Conservation (phyloP, 2,113 vertebrate genomes). For the Heterocephalus glaber region DNA sequence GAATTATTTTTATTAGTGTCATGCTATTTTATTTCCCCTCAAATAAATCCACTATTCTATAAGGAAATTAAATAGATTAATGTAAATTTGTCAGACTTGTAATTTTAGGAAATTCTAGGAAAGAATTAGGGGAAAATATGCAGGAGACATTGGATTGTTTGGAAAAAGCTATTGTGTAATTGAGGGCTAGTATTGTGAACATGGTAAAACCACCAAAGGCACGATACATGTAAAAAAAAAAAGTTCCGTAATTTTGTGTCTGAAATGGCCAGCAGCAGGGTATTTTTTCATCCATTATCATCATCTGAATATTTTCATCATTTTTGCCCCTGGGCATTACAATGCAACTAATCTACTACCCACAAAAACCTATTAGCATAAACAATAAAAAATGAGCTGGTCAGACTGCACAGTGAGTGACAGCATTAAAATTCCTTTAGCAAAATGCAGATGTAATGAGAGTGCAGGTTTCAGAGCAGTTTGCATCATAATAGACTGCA, state of each 20-base stretch:
- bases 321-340: conserved; percentile 64
- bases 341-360: conserved; percentile 70
- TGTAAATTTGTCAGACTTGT: conserved; percentile 41
- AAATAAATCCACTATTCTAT: background rate
- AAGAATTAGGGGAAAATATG: conserved; percentile 40
- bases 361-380: conserved; percentile 78
- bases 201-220: conserved; percentile 28
- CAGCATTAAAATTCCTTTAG: conserved; percentile 65
- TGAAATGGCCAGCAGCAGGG: conserved; percentile 26
- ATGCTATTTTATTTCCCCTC: conserved; percentile 32
- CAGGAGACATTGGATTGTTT: background rate
- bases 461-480: conserved; percentile 21
- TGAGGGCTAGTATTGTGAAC: background rate
- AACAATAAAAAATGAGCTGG: conserved; percentile 76
- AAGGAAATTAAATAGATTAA: conserved; percentile 52
- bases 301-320: conserved; percentile 71
- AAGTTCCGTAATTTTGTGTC: background rate
- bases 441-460: conserved; percentile 60
- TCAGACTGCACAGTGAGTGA: conserved; percentile 12
- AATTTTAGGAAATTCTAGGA: conserved; percentile 27
- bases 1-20: background rate
- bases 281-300: conserved; percentile 41
- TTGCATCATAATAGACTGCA: conserved; percentile 28
- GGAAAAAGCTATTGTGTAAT: background rate
- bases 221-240: background rate